A percentile compares a stretch with the other conserved stretches of the same genome.
These are phyloP conservation scores for Epizoanthus illoricatus DNA, from an alignment of 92 coral and sea anemone genomes.

Conservation along the genomic window DNA sequence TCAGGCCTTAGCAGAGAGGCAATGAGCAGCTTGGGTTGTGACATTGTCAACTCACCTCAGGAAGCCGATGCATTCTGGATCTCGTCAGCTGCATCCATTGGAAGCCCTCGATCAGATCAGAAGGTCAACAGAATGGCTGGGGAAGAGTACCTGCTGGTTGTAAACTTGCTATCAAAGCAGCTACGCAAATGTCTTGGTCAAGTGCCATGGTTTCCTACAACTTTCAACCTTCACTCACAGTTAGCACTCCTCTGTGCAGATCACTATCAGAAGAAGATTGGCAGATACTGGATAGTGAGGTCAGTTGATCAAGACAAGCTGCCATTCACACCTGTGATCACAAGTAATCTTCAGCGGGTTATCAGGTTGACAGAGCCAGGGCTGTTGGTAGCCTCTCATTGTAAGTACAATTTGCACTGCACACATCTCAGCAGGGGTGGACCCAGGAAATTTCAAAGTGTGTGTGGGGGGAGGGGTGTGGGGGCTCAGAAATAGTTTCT, in stretches of 20 bases:
- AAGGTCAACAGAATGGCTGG: constrained; percentile 68
- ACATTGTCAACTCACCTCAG: constrained; percentile 49
- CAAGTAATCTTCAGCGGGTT: constrained; percentile 66
- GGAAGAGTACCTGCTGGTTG: constrained; percentile 64
- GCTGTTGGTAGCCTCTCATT: constrained; percentile 71
- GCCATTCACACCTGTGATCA: constrained; percentile 58
- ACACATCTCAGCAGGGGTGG: no score
- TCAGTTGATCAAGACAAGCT: constrained; percentile 61
- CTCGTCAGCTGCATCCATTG: constrained; percentile 22
- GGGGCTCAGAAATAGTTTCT: no score
- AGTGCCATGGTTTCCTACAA: constrained; percentile 71
- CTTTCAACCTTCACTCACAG: constrained; percentile 61
- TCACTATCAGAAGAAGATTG: constrained; percentile 52
- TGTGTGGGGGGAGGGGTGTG: no score
- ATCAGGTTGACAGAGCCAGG: constrained; percentile 72
- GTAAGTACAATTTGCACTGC: constrained; percentile 44
- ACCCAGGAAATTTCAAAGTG: no score
- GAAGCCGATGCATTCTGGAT: constrained; percentile 82
- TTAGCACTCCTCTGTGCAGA: constrained; percentile 75
- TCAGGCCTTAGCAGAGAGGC: constrained; percentile 34
- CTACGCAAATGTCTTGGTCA: constrained; percentile 46
- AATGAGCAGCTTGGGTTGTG: constrained; percentile 63
- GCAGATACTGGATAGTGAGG: constrained; percentile 75
- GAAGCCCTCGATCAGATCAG: constrained; percentile 40
- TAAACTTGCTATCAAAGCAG: constrained; percentile 44